phyloP scores from a whole-genome alignment of 2,888 invertebrate genomes.

The Podotricha telesiphe region DNA sequence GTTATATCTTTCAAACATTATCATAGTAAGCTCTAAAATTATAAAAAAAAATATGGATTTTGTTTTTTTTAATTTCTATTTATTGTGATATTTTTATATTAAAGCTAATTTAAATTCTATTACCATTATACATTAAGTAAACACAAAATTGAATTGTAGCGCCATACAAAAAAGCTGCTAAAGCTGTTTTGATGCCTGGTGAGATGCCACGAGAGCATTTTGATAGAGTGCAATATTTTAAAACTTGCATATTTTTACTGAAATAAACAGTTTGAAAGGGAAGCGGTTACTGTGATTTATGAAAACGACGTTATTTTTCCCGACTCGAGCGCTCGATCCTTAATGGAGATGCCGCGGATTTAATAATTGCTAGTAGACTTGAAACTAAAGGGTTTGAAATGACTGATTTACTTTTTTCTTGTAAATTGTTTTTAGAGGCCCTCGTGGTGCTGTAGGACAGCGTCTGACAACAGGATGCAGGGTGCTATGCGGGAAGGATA shows the following conservation, averaged over 20 bases:
- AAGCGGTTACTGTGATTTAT: conserved; percentile 42
- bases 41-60: too few species aligned
- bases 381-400: conserved; percentile 32
- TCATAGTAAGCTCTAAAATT: too few species aligned
- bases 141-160: neutral
- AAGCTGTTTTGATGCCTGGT: neutral
- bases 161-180: conserved; percentile 1
- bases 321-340: conserved; percentile 33
- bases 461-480: too few species aligned
- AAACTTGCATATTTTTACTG: conserved; percentile 38
- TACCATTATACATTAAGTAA: neutral
- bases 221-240: conserved; percentile 28
- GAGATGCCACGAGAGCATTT: conserved; percentile 14
- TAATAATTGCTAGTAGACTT: conserved; percentile 39
- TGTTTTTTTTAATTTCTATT: too few species aligned
- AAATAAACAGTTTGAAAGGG: conserved; percentile 40
- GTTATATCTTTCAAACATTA: too few species aligned
- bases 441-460: too few species aligned
- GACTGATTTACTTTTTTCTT: neutral
- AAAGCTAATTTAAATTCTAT: too few species aligned
- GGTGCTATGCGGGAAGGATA: too few species aligned
- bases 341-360: conserved; percentile 38
- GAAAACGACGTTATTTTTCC: conserved; percentile 42
- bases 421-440: neutral
- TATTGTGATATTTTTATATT: too few species aligned